Percentiles rank a stretch among this genome's conserved stretches.
These are phyloP conservation scores for Saccostrea cuccullata DNA, from an alignment of 1,140 invertebrate species.

Conservation along the genomic window DNA sequence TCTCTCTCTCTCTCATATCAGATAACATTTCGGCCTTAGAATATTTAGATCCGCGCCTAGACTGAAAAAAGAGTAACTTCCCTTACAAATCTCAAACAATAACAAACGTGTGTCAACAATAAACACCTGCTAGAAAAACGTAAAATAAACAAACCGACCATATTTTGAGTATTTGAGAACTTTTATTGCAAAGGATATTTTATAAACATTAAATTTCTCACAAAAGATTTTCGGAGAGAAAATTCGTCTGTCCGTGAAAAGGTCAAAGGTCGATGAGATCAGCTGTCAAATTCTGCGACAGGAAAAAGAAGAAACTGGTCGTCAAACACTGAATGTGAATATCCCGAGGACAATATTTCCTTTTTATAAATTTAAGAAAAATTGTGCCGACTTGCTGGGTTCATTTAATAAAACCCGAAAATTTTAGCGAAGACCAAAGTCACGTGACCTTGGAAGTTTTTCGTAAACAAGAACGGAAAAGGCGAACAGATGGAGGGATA, in stretches of 20 bases:
- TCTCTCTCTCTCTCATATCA: too few species aligned
- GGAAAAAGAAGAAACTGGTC: background rate
- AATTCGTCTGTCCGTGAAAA: constrained; percentile 16
- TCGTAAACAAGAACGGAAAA: constrained; percentile 6
- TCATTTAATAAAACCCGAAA: background rate
- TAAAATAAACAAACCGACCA: background rate
- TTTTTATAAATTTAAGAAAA: background rate
- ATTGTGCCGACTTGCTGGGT: background rate
- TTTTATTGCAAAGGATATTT: background rate
- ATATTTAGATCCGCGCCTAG: background rate
- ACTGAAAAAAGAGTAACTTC: background rate
- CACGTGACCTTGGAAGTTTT: constrained; percentile 28
- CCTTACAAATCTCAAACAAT: constrained; percentile 27
- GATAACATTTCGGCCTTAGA: too few species aligned
- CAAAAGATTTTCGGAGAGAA: background rate
- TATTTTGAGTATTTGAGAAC: background rate
- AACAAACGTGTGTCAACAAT: background rate
- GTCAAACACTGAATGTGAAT: background rate
- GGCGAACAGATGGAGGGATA: background rate
- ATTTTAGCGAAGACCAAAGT: background rate
- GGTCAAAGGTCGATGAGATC: constrained; percentile 6
- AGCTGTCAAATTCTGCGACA: constrained; percentile 8
- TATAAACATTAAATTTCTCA: background rate
- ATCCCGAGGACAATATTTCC: background rate
- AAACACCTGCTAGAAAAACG: background rate